A percentile compares a stretch with the other conserved stretches of the same genome.
These are phyloP conservation scores for Aplochiton taeniatus DNA, from an alignment of 2,797 vertebrate genomes.

Conservation along the genomic window DNA sequence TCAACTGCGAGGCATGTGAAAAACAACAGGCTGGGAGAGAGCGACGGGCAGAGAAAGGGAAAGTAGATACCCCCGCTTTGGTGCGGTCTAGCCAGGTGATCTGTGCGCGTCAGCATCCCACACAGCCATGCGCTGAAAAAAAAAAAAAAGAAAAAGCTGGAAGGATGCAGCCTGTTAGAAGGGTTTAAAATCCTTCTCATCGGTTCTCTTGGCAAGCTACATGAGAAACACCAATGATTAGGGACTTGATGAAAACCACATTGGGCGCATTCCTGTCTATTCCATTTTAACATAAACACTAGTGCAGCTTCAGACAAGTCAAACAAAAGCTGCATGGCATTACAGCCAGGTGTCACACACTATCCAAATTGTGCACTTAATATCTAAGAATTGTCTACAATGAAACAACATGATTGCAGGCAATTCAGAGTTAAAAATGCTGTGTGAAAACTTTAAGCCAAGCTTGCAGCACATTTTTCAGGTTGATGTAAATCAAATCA, in stretches of 20 bases:
- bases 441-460: not conserved
- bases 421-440: not conserved
- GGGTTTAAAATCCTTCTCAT: no score
- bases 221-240: constrained; percentile 15
- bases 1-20: constrained; percentile 28
- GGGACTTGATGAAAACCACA: constrained; percentile 43
- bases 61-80: not conserved
- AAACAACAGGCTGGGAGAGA: constrained; percentile 11
- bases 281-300: not conserved
- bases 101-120: not conserved
- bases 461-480: not conserved
- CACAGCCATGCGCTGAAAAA: not conserved
- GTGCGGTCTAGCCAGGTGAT: constrained; percentile 1
- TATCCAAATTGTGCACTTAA: not conserved
- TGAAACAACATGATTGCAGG: not conserved
- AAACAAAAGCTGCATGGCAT: not conserved
- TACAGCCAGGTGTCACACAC: not conserved
- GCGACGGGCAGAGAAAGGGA: constrained; percentile 14
- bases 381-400: not conserved
- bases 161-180: not conserved
- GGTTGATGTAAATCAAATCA: no score
- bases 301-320: not conserved
- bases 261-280: constrained; percentile 1
- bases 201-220: not conserved
- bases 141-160: not conserved